A percentile compares a stretch with the other conserved stretches of the same genome.
Conservation (phyloP, 2,113 vertebrate species). For the Lagopus leucura region DNA sequence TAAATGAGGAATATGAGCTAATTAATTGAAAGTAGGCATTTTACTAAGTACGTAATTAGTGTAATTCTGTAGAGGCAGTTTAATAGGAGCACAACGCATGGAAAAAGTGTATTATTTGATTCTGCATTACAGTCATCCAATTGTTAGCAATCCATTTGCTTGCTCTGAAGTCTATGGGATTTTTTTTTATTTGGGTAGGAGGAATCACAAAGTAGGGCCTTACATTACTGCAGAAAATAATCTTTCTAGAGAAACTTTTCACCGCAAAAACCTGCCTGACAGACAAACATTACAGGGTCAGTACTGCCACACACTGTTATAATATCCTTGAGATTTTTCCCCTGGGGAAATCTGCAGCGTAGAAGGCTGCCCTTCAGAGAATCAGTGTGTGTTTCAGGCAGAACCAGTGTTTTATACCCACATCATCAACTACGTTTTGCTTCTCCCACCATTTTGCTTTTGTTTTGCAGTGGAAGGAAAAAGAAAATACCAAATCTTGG, state of each 20-base stretch:
- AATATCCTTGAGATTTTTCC: not conserved
- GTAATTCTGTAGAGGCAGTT: not conserved
- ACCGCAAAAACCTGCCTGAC: not conserved
- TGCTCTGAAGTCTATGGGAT: not conserved
- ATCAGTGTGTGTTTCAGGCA: not conserved
- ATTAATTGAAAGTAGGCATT: conserved; percentile 4
- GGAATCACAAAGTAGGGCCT: not conserved
- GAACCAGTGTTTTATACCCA: not conserved
- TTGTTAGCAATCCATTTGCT: not conserved
- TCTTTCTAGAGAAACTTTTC: conserved; percentile 18
- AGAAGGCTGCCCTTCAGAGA: not conserved
- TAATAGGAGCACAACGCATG: not conserved
- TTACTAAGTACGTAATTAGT: conserved; percentile 4
- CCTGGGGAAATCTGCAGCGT: not conserved
- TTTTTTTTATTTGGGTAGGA: not conserved
- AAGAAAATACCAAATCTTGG: not conserved
- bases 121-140: not conserved
- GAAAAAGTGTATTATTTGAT: not conserved
- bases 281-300: not conserved
- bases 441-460: not conserved
- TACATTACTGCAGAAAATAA: conserved; percentile 4
- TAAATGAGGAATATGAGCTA: not conserved
- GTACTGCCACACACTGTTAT: not conserved
- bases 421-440: not conserved
- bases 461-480: not conserved